Evolutionary conservation across 2,888 invertebrate genomes (phyloP).

Genomic region (Julus scanicus): DNA sequence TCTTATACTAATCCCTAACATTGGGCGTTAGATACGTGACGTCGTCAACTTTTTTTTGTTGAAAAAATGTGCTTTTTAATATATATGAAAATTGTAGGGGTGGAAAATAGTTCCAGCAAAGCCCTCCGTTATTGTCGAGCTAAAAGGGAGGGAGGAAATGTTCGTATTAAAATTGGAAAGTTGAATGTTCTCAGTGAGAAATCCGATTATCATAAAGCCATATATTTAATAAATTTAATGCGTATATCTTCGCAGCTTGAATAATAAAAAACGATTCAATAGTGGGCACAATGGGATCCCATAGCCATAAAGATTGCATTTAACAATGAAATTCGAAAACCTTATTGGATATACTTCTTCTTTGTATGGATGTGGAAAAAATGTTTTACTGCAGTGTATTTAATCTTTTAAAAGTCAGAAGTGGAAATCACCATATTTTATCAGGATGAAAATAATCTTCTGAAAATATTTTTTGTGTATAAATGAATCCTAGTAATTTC

Average conservation of each 20-base stretch:
- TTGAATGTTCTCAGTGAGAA: not conserved
- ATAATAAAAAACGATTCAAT: constrained; percentile 17
- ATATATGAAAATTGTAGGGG: not conserved
- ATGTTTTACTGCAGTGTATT: not conserved
- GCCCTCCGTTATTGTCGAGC: not conserved
- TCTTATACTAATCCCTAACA: not conserved
- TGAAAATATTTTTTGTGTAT: not conserved
- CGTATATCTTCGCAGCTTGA: not conserved
- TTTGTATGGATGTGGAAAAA: not conserved
- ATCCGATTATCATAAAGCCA: constrained; percentile 22
- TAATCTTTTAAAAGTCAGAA: not conserved
- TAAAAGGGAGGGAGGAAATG: not conserved
- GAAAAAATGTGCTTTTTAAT: constrained; percentile 15
- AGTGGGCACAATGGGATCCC: constrained; percentile 6
- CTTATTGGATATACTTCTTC: not conserved
- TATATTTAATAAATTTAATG: constrained; percentile 23
- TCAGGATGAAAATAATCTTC: not conserved
- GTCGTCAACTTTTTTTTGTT: not conserved
- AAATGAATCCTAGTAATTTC: not conserved
- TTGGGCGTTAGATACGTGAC: not conserved
- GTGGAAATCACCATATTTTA: not conserved
- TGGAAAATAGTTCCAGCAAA: not conserved
- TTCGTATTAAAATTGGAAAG: not conserved
- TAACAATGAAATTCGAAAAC: constrained; percentile 7
- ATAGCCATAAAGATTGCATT: not conserved